Conservation (phyloP, 2,888 invertebrate species). For the Lepidocyrtinus sp. region DNA sequence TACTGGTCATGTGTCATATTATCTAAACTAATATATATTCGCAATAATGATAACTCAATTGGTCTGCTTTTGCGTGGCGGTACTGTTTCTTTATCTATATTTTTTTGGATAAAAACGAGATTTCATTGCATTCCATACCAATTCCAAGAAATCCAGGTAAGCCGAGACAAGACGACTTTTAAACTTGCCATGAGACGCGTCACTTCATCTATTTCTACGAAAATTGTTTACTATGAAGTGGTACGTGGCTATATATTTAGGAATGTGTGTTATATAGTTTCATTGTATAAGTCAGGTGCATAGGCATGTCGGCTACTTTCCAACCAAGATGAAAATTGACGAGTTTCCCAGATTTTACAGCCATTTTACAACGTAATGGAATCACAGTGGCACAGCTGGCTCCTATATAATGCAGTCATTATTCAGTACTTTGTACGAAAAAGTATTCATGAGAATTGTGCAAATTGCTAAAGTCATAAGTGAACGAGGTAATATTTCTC, state of each 20-base stretch:
- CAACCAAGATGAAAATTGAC: conserved; percentile 35
- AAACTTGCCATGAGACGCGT: not conserved
- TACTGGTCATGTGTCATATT: too few species aligned
- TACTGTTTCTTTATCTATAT: not conserved
- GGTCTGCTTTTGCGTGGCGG: too few species aligned
- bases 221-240: not conserved
- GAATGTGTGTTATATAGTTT: too few species aligned
- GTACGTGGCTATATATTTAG: too few species aligned
- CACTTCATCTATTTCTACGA: not conserved
- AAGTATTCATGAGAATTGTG: conserved; percentile 11
- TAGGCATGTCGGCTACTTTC: conserved; percentile 29
- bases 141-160: conserved; percentile 39
- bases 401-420: conserved; percentile 30
- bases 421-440: conserved; percentile 27
- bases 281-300: not conserved
- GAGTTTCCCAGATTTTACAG: conserved; percentile 40
- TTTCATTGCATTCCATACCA: conserved; percentile 36
- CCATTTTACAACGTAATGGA: conserved; percentile 39
- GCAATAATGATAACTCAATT: conserved; percentile 41
- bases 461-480: not conserved
- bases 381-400: conserved; percentile 29
- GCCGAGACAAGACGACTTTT: conserved; percentile 35
- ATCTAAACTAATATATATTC: too few species aligned
- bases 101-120: conserved; percentile 31
- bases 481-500: not conserved